Percentiles rank a stretch among this genome's conserved stretches.
These are phyloP conservation scores for Brachystomella parvula DNA, from an alignment of 1,140 invertebrate species.

Conservation along the genomic window DNA sequence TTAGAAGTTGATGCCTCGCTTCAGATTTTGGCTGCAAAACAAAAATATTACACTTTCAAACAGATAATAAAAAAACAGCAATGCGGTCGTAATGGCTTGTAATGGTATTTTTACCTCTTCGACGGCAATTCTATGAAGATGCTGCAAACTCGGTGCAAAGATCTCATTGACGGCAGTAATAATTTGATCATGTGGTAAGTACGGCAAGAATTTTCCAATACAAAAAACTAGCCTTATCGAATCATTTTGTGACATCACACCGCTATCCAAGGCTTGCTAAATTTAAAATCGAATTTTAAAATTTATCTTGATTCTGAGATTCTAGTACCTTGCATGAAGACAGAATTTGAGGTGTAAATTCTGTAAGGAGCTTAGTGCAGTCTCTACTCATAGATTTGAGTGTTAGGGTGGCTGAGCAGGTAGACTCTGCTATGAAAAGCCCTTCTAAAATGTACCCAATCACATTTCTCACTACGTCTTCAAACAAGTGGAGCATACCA, in stretches of 20 bases:
- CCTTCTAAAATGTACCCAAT: conserved; percentile 34
- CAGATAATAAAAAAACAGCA: conserved; percentile 5
- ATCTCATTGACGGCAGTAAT: conserved; percentile 34
- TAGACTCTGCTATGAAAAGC: conserved; percentile 26
- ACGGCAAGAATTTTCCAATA: conserved; percentile 33
- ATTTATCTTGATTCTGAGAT: neutral
- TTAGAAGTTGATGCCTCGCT: conserved; percentile 26
- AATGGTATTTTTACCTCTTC: conserved; percentile 26
- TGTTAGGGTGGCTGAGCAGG: conserved; percentile 28
- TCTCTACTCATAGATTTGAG: conserved; percentile 35
- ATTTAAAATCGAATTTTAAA: conserved; percentile 5
- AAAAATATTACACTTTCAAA: conserved; percentile 5
- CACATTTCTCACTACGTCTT: conserved; percentile 29
- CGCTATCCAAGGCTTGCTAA: conserved; percentile 34
- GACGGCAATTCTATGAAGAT: conserved; percentile 28
- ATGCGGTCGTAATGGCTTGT: no score
- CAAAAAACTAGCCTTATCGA: conserved; percentile 32
- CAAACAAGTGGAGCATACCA: conserved; percentile 32
- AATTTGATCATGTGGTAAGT: conserved; percentile 34
- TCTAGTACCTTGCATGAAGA: conserved; percentile 31
- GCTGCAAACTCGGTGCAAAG: conserved; percentile 32
- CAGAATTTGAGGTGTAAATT: conserved; percentile 32
- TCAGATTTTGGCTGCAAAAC: conserved; percentile 27
- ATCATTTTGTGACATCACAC: conserved; percentile 26
- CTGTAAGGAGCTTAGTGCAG: conserved; percentile 25